phyloP scores from a whole-genome alignment of 2,797 vertebrate species.

The Spinus olivaceus region DNA sequence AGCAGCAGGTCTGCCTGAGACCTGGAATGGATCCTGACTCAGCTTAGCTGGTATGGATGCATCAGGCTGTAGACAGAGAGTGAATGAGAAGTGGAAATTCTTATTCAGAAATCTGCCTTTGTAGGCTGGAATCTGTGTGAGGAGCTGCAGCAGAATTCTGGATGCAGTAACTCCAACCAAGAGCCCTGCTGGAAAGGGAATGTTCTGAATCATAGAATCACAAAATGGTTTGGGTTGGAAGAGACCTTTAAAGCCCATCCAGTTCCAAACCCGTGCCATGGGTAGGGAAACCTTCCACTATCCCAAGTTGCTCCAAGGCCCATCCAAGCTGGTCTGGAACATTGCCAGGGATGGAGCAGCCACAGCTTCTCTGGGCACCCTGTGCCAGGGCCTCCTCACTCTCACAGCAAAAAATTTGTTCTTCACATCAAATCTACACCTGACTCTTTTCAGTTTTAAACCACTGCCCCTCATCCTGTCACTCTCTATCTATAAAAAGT shows the following conservation, averaged over 20 bases:
- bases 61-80: background rate
- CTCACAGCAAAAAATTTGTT: background rate
- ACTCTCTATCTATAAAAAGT: background rate
- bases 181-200: background rate
- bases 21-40: background rate
- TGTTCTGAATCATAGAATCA: background rate
- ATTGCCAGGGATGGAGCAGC: background rate
- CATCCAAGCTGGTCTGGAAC: rapidly evolving
- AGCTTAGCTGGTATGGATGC: background rate
- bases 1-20: background rate
- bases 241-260: background rate
- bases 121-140: background rate
- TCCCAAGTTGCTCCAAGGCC: background rate
- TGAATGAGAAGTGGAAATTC: background rate
- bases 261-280: background rate
- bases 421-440: background rate
- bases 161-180: background rate
- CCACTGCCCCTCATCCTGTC: rapidly evolving
- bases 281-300: background rate
- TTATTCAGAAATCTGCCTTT: background rate
- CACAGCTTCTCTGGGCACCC: rapidly evolving
- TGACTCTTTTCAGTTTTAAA: background rate
- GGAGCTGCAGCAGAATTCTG: background rate
- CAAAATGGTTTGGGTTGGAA: background rate
- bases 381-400: background rate